Evolutionary conservation across 2,797 vertebrate genomes (phyloP).

Genomic region (Gambelia wislizenii): DNA sequence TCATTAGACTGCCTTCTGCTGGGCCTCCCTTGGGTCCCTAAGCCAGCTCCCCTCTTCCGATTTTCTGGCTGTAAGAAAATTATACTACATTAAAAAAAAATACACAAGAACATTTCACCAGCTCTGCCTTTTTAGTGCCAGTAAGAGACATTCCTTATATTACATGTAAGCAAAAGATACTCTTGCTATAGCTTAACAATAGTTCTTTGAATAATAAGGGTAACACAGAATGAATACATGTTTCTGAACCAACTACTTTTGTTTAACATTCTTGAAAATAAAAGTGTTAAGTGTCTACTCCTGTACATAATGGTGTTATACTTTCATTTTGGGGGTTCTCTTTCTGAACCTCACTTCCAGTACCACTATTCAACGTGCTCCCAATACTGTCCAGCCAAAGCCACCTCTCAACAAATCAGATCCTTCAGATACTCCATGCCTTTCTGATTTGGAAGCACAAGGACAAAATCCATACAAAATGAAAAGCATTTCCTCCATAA

Average conservation of each 20-base stretch:
- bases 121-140: neutral
- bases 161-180: neutral
- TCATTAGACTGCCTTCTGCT: constrained; percentile 84
- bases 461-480: neutral
- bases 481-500: neutral
- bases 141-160: neutral
- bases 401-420: neutral
- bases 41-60: constrained; percentile 83
- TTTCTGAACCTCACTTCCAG: neutral
- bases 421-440: neutral
- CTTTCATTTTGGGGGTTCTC: neutral
- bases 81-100: neutral
- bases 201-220: neutral
- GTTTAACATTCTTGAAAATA: neutral
- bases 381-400: neutral
- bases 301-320: neutral
- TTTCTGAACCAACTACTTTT: neutral
- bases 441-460: neutral
- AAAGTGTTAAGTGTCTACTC: neutral
- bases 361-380: neutral
- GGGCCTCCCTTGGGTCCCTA: constrained; percentile 82
- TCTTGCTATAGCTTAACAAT: neutral
- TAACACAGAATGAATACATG: neutral
- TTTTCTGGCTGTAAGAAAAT: constrained; percentile 79
- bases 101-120: neutral